These are phyloP conservation scores for Azorinus chamasolen DNA, from an alignment of 2,888 invertebrate species.

Conservation along the genomic window DNA sequence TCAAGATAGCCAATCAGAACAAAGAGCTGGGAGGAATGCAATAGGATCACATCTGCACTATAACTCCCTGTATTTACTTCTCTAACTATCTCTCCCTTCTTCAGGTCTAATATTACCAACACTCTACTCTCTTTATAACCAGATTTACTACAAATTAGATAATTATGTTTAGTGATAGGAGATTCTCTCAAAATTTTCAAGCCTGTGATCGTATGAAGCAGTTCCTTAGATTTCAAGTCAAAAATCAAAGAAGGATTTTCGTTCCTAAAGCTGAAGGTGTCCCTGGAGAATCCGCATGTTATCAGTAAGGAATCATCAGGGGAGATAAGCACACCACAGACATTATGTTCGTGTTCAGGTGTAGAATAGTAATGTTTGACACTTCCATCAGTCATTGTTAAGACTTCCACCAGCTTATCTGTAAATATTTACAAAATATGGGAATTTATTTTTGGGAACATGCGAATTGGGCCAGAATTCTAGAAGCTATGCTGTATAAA, in stretches of 20 bases:
- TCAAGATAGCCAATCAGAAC: constrained; percentile 52
- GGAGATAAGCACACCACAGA: constrained; percentile 55
- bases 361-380: constrained; percentile 1
- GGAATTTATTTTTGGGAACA: too few species aligned
- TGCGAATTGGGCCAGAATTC: too few species aligned
- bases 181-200: constrained; percentile 1
- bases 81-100: too few species aligned
- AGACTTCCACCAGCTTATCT: too few species aligned
- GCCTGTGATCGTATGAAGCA: constrained; percentile 16
- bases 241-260: constrained; percentile 13
- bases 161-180: constrained; percentile 43
- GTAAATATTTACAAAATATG: too few species aligned
- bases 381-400: not conserved
- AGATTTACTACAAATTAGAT: constrained; percentile 27
- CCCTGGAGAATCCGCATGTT: constrained; percentile 1
- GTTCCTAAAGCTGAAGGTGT: not conserved
- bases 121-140: constrained; percentile 9
- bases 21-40: constrained; percentile 67
- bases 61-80: constrained; percentile 30
- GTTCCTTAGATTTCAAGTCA: constrained; percentile 29
- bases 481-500: too few species aligned
- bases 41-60: constrained; percentile 30
- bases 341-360: constrained; percentile 6
- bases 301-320: constrained; percentile 64
- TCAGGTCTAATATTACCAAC: too few species aligned